These are phyloP conservation scores for Dysmachus trigonus DNA, from an alignment of 2,888 invertebrate genomes.

Conservation along the genomic window DNA sequence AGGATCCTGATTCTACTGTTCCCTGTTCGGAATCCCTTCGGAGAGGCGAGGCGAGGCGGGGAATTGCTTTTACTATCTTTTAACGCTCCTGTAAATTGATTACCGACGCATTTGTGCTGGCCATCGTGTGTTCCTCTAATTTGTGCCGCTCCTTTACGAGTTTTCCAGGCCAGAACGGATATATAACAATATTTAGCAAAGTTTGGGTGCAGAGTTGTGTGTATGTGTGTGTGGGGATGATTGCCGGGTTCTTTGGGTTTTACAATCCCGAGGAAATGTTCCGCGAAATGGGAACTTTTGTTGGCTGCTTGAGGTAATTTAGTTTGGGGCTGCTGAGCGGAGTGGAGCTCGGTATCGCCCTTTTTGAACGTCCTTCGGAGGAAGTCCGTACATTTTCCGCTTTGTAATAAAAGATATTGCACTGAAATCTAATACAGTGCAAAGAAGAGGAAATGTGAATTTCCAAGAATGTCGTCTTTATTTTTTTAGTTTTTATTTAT, in stretches of 20 bases:
- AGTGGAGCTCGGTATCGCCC: neutral
- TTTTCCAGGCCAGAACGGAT: neutral
- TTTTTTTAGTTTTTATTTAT: neutral
- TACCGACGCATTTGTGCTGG: slow-evolving; percentile 2
- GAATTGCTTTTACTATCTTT: slow-evolving; percentile 6
- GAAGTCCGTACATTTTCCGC: neutral
- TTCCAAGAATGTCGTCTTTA: neutral
- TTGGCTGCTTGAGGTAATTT: neutral
- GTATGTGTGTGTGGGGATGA: neutral
- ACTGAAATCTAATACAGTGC: neutral
- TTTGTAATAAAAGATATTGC: neutral
- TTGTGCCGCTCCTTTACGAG: neutral
- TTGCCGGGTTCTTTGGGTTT: neutral
- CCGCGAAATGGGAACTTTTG: slow-evolving; percentile 7
- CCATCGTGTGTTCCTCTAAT: slow-evolving; percentile 3
- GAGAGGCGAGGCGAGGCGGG: neutral
- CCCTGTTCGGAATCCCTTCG: neutral
- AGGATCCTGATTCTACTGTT: neutral
- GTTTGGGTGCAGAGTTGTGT: neutral
- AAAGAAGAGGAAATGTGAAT: neutral
- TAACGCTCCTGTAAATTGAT: slow-evolving; percentile 6
- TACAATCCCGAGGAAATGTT: neutral
- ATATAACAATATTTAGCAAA: neutral
- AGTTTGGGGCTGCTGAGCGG: neutral
- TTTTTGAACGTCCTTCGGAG: neutral